Base-by-base conservation (phyloP, 2,113 vertebrate species). In the Eurypyga helias region DNA sequence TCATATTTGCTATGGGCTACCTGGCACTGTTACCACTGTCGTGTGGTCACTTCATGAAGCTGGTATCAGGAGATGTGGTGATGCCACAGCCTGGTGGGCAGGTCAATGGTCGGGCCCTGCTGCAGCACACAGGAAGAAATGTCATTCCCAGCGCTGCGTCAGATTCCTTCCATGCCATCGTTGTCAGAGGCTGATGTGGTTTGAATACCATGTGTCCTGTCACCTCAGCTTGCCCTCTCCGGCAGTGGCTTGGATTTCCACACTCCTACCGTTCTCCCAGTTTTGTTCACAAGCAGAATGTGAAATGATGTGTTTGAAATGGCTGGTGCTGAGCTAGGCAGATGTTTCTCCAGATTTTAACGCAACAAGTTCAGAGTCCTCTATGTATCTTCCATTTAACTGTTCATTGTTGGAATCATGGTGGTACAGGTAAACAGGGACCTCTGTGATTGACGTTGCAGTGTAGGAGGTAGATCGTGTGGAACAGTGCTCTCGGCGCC, bases 391-490 rank as follows among this genome's bases (percentile, higher is more conserved):
- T 9, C 98, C 98, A 69, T 99, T 98, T 91, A 98, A 83, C 19
- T 99, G 98, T 89, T 99, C 98, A 2, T 96, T 99, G 97, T 97
- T 98, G 31, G 98, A 97, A 45, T 99, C 98, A 2, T 98, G 99
- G 38, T 98, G 99, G 97, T 98, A 99, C 60, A 99, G 98, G 96
- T 98, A 99, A 36, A 98, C 82, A 0, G 99, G 99, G 31, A 99
- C 98, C 78, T 99, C 99, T 0, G 98, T 98, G 98, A 99, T 98
- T 33, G 99, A 99, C 0, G 99, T 99, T 6, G 98, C 98, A 0
- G 99, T 99, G 88, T 98, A 99, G 88, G 99, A 99, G 33, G 99
- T 98, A 75, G 99, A 98, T 48, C 99, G 98, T 6, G 98, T 98
- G 25, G 98, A 98, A 36, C 98, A 99, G 97, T 98, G 98, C 23